Evolutionary conservation across 2,888 invertebrate species (phyloP).

Genomic region (Pemphredon lugubris): DNA sequence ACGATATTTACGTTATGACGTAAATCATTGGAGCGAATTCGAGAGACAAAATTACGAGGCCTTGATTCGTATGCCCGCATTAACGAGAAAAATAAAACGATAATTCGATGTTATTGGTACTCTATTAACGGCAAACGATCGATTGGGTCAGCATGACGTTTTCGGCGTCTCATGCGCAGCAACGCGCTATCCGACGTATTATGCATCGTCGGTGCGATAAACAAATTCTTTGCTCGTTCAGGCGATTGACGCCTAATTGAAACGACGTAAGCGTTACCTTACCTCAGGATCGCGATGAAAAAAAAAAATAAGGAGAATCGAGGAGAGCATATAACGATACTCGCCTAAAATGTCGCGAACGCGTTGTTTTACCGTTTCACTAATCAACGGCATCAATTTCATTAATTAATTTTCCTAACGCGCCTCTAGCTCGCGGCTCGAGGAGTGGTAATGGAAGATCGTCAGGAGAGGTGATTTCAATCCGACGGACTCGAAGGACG

Average conservation of each 20-base stretch:
- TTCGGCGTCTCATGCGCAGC: slow-evolving; percentile 62
- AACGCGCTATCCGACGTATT: slow-evolving; percentile 40
- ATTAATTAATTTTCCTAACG: too few relatives aligned
- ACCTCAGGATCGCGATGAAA: slow-evolving; percentile 6
- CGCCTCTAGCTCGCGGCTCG: too few relatives aligned
- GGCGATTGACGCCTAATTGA: slow-evolving; percentile 64
- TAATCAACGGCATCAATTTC: too few relatives aligned
- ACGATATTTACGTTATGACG: not conserved
- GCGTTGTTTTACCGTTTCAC: too few relatives aligned
- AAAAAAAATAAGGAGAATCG: too few relatives aligned
- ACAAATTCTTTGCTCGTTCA: slow-evolving; percentile 69
- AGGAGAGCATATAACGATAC: not conserved
- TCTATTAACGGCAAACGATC: slow-evolving; percentile 53
- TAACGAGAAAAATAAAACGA: slow-evolving; percentile 59
- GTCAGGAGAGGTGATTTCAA: too few relatives aligned
- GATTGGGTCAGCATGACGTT: slow-evolving; percentile 56
- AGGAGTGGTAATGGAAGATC: too few relatives aligned
- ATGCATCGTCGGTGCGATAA: slow-evolving; percentile 56
- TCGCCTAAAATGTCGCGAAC: too few relatives aligned
- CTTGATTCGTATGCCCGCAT: slow-evolving; percentile 18
- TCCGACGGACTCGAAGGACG: too few relatives aligned
- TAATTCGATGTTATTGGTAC: slow-evolving; percentile 63
- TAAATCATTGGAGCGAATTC: slow-evolving; percentile 16
- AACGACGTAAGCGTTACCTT: slow-evolving; percentile 38
- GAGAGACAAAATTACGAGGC: slow-evolving; percentile 22